These are phyloP conservation scores for Tenthredo scrophulariae DNA, from an alignment of 2,888 invertebrate species.

Conservation along the genomic window DNA sequence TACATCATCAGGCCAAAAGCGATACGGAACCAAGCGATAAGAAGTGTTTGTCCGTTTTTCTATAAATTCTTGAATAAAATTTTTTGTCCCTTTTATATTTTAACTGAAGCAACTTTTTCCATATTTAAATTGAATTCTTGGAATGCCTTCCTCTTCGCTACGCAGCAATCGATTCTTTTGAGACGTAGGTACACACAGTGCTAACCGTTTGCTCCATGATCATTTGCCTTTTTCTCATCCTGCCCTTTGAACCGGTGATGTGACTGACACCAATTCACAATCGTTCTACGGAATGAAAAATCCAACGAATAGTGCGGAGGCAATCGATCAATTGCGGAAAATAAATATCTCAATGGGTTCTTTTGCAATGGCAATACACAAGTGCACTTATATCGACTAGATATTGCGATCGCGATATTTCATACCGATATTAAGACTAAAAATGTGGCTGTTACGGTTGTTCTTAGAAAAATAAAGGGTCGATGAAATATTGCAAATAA, in stretches of 20 bases:
- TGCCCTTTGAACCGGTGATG: neutral
- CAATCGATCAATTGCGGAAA: neutral
- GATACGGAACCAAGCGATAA: neutral
- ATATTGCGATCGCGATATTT: neutral
- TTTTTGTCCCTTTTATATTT: neutral
- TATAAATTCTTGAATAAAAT: neutral
- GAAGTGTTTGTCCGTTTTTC: neutral
- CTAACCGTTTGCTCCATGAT: neutral
- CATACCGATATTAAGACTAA: neutral
- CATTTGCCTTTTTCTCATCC: neutral
- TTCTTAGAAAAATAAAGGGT: neutral
- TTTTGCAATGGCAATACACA: neutral
- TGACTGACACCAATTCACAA: neutral
- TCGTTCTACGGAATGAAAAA: neutral
- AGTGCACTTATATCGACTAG: no score
- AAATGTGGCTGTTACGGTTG: neutral
- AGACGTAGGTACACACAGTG: neutral
- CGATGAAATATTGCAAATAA: neutral
- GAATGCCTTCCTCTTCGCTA: neutral
- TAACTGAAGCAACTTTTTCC: neutral
- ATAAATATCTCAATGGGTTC: neutral
- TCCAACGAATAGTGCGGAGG: neutral
- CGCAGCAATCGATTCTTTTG: neutral
- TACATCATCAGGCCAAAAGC: neutral
- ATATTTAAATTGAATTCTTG: neutral